Base-by-base conservation (phyloP, 2,113 vertebrate genomes). In the Mustela nigripes region DNA sequence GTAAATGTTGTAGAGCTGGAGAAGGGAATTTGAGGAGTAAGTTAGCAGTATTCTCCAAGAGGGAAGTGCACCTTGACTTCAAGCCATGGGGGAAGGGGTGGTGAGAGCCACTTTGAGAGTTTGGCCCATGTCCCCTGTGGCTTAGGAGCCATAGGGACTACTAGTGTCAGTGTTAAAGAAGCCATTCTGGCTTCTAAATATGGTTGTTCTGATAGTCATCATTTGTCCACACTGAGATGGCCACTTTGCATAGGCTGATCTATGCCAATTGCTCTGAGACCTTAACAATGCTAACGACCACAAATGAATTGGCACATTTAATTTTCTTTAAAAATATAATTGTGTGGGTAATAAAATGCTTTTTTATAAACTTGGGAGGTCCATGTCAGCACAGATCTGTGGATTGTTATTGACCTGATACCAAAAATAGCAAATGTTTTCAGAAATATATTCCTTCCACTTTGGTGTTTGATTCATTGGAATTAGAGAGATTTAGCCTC, bases 401-500 rank as follows among this genome's bases (percentile, higher is more conserved):
- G 53, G 21, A 83, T 82, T 92, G 42, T 94, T 79, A 67, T 89
- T 26, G 92, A 36, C 82, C 71, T 60, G 69, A 83, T 79, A 97
- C 11, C 36, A 71, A 88, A 88, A 92, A 26, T 78, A 76, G 73
- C 62, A 93, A 86, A 83, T 60, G 71, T 90, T 21, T 33, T 48
- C 22, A 76, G n/a, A 76, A 95, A 67, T 76, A 76, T 53, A 11
- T 91, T 94, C 48, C n/a, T 84, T 95, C 33, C 24, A 88, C 14
- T 76, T 95, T 89, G 9, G 58, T 93, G 89, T 39, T 92, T 74
- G 18, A 93, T 78, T 94, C 62, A 78, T 71, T 69, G 26, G n/a
- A 95, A 97, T 78, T 45, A 85, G 28, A 93, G 62, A 65, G 58
- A 91, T 85, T 94, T 94, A 94, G n/a, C 50, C 63, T 95, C 71